These are phyloP conservation scores for Lycopodina hypogea DNA, from an alignment of 37 sponge, comb jelly and placozoan genomes.

Conservation along the genomic window DNA sequence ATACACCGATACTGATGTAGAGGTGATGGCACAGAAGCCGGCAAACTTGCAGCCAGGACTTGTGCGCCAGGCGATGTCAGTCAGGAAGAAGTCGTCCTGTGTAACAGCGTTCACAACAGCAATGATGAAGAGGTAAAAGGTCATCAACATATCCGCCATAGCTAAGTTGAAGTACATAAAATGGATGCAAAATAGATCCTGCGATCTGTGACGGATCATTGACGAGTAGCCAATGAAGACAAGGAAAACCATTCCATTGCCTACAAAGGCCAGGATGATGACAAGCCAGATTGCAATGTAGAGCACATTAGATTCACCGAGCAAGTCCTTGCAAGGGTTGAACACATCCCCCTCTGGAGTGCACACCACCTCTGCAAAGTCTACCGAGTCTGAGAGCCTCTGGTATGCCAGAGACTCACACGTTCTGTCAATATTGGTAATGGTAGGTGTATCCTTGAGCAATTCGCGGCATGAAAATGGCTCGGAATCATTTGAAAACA, in stretches of 20 bases:
- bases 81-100: slow-evolving; percentile 19
- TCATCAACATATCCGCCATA: slow-evolving; percentile 68
- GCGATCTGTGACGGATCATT: not conserved
- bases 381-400: not conserved
- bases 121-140: slow-evolving; percentile 56
- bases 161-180: slow-evolving; percentile 65
- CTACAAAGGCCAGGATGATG: slow-evolving; percentile 38
- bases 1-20: slow-evolving; percentile 51
- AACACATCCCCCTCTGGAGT: slow-evolving; percentile 44
- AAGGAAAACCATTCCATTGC: slow-evolving; percentile 53
- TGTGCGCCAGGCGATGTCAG: slow-evolving; percentile 55
- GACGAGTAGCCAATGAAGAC: slow-evolving; percentile 33
- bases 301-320: slow-evolving; percentile 34
- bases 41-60: slow-evolving; percentile 51
- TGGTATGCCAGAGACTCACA: too few relatives aligned
- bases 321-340: slow-evolving; percentile 71
- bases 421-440: too few relatives aligned
- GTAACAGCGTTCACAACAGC: slow-evolving; percentile 52
- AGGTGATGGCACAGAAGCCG: slow-evolving; percentile 69
- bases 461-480: not conserved
- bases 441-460: too few relatives aligned
- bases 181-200: slow-evolving; percentile 14
- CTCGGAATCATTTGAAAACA: not conserved
- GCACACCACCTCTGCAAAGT: slow-evolving; percentile 15
- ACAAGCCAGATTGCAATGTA: slow-evolving; percentile 63